Base-by-base conservation (phyloP, 1,140 invertebrate genomes). In the Parasteatoda tepidariorum region DNA sequence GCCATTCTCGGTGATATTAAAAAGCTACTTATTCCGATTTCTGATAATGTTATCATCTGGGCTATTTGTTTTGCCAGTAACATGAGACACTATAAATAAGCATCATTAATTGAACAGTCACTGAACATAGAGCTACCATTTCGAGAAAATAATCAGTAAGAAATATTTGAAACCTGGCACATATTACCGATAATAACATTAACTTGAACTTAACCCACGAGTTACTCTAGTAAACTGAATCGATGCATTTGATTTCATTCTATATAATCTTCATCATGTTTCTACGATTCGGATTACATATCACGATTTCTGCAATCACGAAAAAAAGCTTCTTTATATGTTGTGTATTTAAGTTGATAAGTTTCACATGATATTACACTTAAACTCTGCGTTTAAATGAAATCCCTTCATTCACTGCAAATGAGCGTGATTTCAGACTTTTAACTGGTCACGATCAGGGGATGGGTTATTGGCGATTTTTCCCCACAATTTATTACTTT, bases 331-430 rank as follows among this genome's bases (percentile, higher is more conserved):
- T 54, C 78, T 70, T 71, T 71, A 70, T 71, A 70, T 71, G 41
- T 82, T 82, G 67, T 82, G 66, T 82, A 82, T 82, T 82, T 82
- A 82, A 82, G 34, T 82, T 82, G 78, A 82, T 82, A 82, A 70
- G 78, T 82, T 82, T 82, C 78, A 71, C 55, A 71, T 82, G 78
- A 82, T 82, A 82, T 82, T 82, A 82, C 78, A 81, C 78, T 81
- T 81, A 70, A 81, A 81, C 78, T 82, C 28, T 28, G 62, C 34
- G 78, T 82, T 70, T 82, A 82, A 82, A 82, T 82, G 78, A 82
- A 82, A 82, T 82, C 66, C 78, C 55, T 61, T 48, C 67, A 70
- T 70, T 33, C 41, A 30, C 28, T 30, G 66, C 78, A 82, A 82
- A 82, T 82, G 78, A 82, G 62, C 78, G 78, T 82, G 78, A 82